Evolutionary conservation across 2,888 invertebrate genomes (phyloP), one percentile per base, ranked within the genome.

Genomic region (Agapetus fuscipes): DNA sequence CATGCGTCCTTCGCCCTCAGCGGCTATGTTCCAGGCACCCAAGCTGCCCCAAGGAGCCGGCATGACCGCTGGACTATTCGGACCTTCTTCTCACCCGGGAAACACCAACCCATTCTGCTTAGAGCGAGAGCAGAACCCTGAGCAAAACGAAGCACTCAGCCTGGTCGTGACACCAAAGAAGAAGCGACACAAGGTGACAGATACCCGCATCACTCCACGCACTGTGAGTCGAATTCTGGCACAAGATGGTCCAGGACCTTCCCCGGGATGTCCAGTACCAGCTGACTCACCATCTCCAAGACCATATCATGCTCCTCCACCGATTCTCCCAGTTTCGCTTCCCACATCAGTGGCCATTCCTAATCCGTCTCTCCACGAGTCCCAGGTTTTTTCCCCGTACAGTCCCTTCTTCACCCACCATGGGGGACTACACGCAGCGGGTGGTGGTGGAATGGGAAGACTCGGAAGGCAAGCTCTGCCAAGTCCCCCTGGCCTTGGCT

Each of bases 311-410:
- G 78, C 79, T 55, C 78, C 76, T 53, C 85, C 85, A 37, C 84
- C 89, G 41, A 86, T 90, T 71, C 76, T 91, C 68, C 84, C 84
- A 51, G 83, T 83, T 50, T 86, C 89, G 55, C 74, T 94, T 61
- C 93, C 94, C 51, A 95, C 94, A 44, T 88, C 91, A 47, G 94
- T 95, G 58, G 94, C 95, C 60, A 94, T 95, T 62, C 89, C 94
- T 44, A 95, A 95, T 66, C 95, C 95, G 42, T 87, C 90, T 59
- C 76, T 95, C 53, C 91, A 93, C 72, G 88, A 90, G 72, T 88
- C 88, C 61, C 88, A 90, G 69, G 87, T 90, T 58, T 90, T 89
- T 66, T 88, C 88, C 51, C 88, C 88, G 52, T 89, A 89, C 69
- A 86, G 86, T 57, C 88, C 89, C 52, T 89, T 89, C 71, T 88